Conservation (phyloP, 2,888 invertebrate species). For the Drosophila paracracens region DNA sequence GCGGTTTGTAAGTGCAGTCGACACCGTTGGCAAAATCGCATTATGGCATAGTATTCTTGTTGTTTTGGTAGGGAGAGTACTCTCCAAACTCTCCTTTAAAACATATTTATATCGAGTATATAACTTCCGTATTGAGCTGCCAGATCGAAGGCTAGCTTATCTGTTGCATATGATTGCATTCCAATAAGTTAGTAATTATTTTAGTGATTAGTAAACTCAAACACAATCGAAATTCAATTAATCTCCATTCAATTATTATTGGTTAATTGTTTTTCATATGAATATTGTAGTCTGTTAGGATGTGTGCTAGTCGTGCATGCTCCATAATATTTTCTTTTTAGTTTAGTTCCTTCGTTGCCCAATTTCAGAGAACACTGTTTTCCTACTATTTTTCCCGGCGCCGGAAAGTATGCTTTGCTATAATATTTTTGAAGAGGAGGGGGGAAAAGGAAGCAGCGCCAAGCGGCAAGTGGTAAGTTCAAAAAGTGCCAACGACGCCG, state of each 20-base stretch:
- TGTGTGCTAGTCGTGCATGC: conserved; percentile 15
- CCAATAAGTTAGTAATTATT: not conserved
- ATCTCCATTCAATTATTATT: not conserved
- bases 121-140: not conserved
- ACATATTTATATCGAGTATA: conserved; percentile 17
- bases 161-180: not conserved
- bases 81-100: not conserved
- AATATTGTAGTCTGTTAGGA: not conserved
- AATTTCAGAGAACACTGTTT: conserved; percentile 51
- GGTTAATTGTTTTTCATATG: not conserved
- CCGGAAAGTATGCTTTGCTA: conserved; percentile 60
- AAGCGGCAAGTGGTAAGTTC: conserved; percentile 56
- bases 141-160: not conserved
- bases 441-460: conserved; percentile 15
- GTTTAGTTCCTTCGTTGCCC: conserved; percentile 49
- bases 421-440: conserved; percentile 48
- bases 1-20: conserved; percentile 48
- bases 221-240: not conserved
- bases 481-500: conserved; percentile 66
- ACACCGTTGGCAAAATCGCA: conserved; percentile 59
- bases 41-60: conserved; percentile 52
- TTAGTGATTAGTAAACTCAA: not conserved
- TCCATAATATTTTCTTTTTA: conserved; percentile 20
- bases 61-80: not conserved
- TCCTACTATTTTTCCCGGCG: conserved; percentile 47